These are phyloP conservation scores for Muscina levida DNA, from an alignment of 2,888 invertebrate species.

Conservation along the genomic window DNA sequence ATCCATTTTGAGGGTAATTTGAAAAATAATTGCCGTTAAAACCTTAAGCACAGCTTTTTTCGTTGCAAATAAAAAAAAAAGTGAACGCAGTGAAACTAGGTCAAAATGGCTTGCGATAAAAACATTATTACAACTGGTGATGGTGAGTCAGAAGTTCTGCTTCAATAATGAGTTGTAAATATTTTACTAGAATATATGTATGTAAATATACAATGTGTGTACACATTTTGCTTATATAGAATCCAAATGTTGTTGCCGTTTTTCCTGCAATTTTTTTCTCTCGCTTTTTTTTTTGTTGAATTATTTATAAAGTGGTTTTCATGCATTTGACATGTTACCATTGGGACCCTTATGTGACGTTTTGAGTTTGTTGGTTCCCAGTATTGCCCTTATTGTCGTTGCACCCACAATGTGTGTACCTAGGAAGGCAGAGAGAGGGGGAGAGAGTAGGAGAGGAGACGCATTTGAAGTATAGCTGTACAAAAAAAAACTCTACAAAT, in stretches of 20 bases:
- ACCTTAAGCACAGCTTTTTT: too few species aligned
- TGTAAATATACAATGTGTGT: slow-evolving; percentile 15
- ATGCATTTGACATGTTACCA: slow-evolving; percentile 49
- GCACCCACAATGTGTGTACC: background rate
- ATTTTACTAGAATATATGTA: slow-evolving; percentile 23
- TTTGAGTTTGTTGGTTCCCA: background rate
- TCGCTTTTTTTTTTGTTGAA: background rate
- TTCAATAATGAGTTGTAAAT: slow-evolving; percentile 20
- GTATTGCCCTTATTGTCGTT: background rate
- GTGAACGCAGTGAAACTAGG: background rate
- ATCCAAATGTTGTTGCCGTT: too few species aligned
- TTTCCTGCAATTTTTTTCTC: too few species aligned
- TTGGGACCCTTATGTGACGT: slow-evolving; percentile 1
- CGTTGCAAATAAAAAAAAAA: too few species aligned
- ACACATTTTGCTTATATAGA: slow-evolving; percentile 9
- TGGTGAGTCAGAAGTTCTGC: background rate
- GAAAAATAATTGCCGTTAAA: too few species aligned
- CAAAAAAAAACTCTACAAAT: slow-evolving; percentile 6
- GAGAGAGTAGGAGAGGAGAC: too few species aligned
- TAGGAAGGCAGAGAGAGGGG: too few species aligned
- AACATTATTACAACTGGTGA: background rate
- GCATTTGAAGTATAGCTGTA: background rate
- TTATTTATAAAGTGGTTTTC: slow-evolving; percentile 43
- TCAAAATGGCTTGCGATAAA: background rate
- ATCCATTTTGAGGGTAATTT: background rate